These are phyloP conservation scores for Cecidostiba fungosa DNA, from an alignment of 2,888 invertebrate genomes.

Conservation along the genomic window DNA sequence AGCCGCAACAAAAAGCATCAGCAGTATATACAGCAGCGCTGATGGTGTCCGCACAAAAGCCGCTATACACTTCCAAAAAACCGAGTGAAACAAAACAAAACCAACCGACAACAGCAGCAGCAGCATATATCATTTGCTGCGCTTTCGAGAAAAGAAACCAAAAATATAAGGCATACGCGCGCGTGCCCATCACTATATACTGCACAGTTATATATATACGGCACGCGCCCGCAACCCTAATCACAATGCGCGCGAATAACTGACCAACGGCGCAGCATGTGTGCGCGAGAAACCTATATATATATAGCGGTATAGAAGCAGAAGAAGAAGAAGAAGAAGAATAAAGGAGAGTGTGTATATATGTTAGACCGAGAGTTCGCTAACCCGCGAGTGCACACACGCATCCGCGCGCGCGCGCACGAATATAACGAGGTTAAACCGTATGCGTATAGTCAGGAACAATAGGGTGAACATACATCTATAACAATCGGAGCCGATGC, in stretches of 20 bases:
- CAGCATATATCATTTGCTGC: not conserved
- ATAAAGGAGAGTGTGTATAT: not conserved
- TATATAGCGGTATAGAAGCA: slow-evolving; percentile 6
- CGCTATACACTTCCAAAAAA: not conserved
- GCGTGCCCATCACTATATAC: not conserved
- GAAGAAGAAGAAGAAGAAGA: slow-evolving; percentile 4
- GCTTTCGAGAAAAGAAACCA: not conserved
- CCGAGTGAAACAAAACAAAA: not conserved
- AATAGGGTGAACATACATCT: not conserved
- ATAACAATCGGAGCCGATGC: not conserved
- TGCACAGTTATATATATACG: not conserved
- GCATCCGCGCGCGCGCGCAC: not conserved
- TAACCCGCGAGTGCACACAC: not conserved
- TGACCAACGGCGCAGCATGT: not conserved
- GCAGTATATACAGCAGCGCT: not conserved
- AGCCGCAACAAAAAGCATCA: no score
- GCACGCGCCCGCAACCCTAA: not conserved
- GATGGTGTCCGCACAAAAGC: not conserved
- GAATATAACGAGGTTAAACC: not conserved
- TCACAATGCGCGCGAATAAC: not conserved
- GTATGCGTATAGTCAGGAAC: not conserved
- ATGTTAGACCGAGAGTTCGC: slow-evolving; percentile 4
- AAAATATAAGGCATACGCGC: not conserved
- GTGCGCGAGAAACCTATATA: not conserved
- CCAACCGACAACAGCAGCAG: not conserved